These are phyloP conservation scores for Corythaeola cristata DNA, from an alignment of 2,113 vertebrate species.

Conservation along the genomic window DNA sequence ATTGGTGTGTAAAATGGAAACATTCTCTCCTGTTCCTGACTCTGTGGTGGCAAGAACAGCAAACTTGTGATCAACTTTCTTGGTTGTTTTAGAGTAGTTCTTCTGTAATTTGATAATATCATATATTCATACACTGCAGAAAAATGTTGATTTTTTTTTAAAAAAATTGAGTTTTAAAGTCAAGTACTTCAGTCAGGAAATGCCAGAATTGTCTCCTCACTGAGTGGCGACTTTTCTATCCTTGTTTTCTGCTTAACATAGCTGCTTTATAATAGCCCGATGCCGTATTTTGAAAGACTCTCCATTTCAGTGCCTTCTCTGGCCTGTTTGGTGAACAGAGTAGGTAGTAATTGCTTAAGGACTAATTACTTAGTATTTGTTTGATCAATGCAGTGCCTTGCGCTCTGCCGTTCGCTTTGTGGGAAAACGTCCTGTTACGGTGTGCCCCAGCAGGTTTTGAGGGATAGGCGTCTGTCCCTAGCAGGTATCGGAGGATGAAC, in stretches of 20 bases:
- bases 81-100: background rate
- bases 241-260: background rate
- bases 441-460: background rate
- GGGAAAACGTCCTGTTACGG: background rate
- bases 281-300: background rate
- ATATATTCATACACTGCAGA: background rate
- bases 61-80: background rate
- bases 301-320: background rate
- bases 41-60: background rate
- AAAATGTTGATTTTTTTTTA: background rate
- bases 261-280: background rate
- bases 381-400: background rate
- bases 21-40: background rate
- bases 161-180: background rate
- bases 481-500: background rate
- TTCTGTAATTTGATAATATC: background rate
- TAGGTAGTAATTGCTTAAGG: background rate
- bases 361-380: background rate
- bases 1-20: background rate
- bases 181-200: background rate
- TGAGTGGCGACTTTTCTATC: background rate
- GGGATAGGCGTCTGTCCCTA: background rate
- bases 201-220: background rate
- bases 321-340: background rate
- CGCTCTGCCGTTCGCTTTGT: background rate